These are phyloP conservation scores for Atherix ibis DNA, from an alignment of 2,888 invertebrate species.

Conservation along the genomic window DNA sequence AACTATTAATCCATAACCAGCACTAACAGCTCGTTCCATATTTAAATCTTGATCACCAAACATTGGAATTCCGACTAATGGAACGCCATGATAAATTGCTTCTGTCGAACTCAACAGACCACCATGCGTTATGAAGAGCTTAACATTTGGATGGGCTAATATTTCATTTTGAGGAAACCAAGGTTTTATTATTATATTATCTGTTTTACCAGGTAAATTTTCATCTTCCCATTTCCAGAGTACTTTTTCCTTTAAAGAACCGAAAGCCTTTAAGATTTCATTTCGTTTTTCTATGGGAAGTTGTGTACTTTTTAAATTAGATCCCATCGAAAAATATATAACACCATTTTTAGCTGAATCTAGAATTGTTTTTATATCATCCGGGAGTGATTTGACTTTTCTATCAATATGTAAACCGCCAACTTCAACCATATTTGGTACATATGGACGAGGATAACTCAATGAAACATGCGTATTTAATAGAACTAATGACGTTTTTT, in stretches of 20 bases:
- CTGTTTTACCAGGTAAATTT: constrained; percentile 6
- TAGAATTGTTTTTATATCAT: constrained; percentile 28
- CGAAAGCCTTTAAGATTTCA: constrained; percentile 16
- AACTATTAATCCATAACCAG: constrained; percentile 16
- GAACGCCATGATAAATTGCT: constrained; percentile 30
- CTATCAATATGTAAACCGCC: constrained; percentile 31
- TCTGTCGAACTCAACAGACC: constrained; percentile 36
- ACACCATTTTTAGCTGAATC: constrained; percentile 31
- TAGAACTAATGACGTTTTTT: constrained; percentile 22
- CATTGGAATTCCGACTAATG: constrained; percentile 30
- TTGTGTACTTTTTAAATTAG: constrained; percentile 22
- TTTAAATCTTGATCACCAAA: constrained; percentile 25
- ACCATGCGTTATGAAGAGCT: constrained; percentile 37
- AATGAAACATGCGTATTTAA: constrained; percentile 27
- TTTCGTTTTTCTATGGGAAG: constrained; percentile 19
- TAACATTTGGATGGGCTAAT: constrained; percentile 33
- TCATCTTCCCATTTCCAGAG: constrained; percentile 10
- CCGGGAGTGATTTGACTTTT: constrained; percentile 20
- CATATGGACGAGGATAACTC: constrained; percentile 24
- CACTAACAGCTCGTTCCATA: constrained; percentile 14
- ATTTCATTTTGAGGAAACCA: constrained; percentile 31
- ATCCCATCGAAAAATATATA: constrained; percentile 35
- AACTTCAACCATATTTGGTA: constrained; percentile 31
- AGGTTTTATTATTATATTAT: constrained; percentile 22
- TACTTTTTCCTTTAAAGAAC: constrained; percentile 9